Evolutionary conservation across 2,888 invertebrate species (phyloP), one percentile per base, ranked within the genome.

Genomic region (Mystacides longicornis): DNA sequence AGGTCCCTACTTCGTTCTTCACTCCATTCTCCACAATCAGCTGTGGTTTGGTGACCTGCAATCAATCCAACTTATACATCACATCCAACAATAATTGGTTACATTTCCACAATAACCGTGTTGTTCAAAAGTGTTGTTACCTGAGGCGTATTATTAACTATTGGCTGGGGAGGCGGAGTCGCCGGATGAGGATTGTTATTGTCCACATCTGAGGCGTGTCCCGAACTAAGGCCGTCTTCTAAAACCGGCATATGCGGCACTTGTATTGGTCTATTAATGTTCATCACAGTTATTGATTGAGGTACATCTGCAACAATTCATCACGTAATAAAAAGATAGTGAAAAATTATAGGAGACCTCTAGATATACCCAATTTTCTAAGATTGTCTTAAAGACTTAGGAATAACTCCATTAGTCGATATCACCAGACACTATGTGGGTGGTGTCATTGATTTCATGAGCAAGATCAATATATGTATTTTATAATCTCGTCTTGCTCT

Each of bases 151-250:
- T 51, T 55, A 23, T 23, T 42, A 3, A 22, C n/a, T 46, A n/a
- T 49, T 3, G 52, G 50, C 20, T 37, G 52, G 1, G 59, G 59
- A 5, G 60, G 55, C 5, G 58, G 58, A 16, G 62, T 54, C 14
- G 62, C 55, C 5, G 58, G 58, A 27, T 64, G 57, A 33, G 67
- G 67, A 71, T 90, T 91, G 67, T 91, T 90, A 69, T 91, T 91
- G 73, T 95, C 95, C 0, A 86, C 89, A 68, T 95, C 95, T 60
- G 93, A 93, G 1, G 87, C 92, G 68, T 94, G 94, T 2, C 94
- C 94, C 33, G 94, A 94, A 1, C 94, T 94, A 55, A 96, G 76
- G 0, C 94, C 95, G 71, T 96, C 96, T 69, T 95, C 94, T 46
- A 96, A 82, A 16, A 93, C 87, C 0, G 96, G 96, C 88, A 96